These are phyloP conservation scores for Scrobipalpa costella DNA, from an alignment of 2,888 invertebrate species.

Conservation along the genomic window DNA sequence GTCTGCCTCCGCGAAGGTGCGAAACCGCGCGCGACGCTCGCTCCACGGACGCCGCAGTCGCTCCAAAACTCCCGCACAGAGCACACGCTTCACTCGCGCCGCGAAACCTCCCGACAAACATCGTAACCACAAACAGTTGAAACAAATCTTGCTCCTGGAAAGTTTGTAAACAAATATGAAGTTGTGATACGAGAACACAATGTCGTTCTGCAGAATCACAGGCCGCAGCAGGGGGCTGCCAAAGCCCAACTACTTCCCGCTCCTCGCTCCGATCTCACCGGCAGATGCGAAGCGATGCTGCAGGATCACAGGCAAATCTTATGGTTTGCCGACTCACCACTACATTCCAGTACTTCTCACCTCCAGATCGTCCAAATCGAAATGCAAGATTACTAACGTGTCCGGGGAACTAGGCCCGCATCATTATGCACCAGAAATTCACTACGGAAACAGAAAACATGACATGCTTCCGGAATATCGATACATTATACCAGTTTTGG, in stretches of 20 bases:
- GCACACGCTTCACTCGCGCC: constrained; percentile 58
- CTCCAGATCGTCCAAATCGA: constrained; percentile 69
- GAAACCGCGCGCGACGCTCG: constrained; percentile 46
- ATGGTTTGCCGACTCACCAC: constrained; percentile 87
- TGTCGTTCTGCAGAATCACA: constrained; percentile 91
- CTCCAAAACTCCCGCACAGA: constrained; percentile 57
- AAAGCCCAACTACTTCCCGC: constrained; percentile 90
- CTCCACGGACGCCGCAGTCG: constrained; percentile 58
- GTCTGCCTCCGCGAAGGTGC: constrained; percentile 73
- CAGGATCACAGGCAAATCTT: constrained; percentile 89
- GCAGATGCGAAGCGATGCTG: constrained; percentile 91
- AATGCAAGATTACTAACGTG: constrained; percentile 84
- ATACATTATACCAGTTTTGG: constrained; percentile 87
- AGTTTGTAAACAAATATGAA: constrained; percentile 70
- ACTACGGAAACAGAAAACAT: constrained; percentile 86
- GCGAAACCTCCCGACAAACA: constrained; percentile 49
- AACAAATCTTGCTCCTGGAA: constrained; percentile 38
- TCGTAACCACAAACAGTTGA: constrained; percentile 40
- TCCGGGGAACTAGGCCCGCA: constrained; percentile 83
- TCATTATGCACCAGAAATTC: constrained; percentile 81
- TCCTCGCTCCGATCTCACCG: constrained; percentile 89
- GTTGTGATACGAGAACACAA: constrained; percentile 56
- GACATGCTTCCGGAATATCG: constrained; percentile 85
- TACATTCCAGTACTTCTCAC: constrained; percentile 88
- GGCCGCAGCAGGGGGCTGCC: constrained; percentile 90